Percentiles rank a stretch among this genome's conserved stretches.
These are phyloP conservation scores for Eublepharis macularius DNA, from an alignment of 2,113 vertebrate genomes.

Conservation along the genomic window DNA sequence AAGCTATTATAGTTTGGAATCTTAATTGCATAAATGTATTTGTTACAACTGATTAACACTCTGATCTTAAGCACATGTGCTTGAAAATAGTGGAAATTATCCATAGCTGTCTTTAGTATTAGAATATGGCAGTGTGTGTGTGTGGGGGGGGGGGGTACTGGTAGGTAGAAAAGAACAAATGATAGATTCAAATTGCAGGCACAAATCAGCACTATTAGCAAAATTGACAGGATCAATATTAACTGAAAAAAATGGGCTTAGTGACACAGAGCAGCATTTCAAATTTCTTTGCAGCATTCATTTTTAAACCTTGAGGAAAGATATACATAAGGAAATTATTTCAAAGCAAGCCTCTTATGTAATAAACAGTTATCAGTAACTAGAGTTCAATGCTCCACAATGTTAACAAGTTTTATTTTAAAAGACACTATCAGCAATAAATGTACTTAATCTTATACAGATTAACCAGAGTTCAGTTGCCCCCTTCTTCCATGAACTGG, in stretches of 20 bases:
- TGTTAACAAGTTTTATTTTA: not conserved
- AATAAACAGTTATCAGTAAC: not conserved
- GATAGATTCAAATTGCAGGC: not conserved
- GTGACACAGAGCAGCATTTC: not conserved
- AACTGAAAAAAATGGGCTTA: not conserved
- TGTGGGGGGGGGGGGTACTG: too few relatives aligned
- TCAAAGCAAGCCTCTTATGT: not conserved
- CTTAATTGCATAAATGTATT: slow-evolving; percentile 17
- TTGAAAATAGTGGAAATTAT: not conserved
- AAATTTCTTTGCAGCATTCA: not conserved
- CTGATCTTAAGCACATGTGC: not conserved
- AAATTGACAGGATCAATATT: not conserved
- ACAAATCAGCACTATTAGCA: not conserved
- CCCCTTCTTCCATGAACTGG: too few relatives aligned
- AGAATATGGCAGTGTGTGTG: too few relatives aligned
- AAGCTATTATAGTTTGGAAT: slow-evolving; percentile 8
- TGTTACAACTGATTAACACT: slow-evolving; percentile 22
- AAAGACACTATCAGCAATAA: slow-evolving; percentile 5
- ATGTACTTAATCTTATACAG: not conserved
- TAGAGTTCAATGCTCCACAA: not conserved
- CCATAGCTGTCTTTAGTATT: not conserved
- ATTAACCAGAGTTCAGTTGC: too few relatives aligned
- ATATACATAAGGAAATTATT: not conserved
- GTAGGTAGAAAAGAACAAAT: not conserved
- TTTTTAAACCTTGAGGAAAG: not conserved